These are phyloP conservation scores for Germaria angustata DNA, from an alignment of 2,888 invertebrate genomes.

Conservation along the genomic window DNA sequence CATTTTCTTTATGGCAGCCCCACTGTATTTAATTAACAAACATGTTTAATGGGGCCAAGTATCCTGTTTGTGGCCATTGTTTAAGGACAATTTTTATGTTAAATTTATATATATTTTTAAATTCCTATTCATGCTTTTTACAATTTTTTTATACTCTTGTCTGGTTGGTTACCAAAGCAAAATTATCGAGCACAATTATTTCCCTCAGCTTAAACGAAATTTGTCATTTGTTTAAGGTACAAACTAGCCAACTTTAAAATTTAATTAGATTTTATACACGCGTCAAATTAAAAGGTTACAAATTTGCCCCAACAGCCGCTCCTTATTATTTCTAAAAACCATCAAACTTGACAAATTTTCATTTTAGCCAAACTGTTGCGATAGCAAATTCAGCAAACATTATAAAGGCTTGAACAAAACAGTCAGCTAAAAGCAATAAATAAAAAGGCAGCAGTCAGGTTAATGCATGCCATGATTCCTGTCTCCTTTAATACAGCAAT, in stretches of 20 bases:
- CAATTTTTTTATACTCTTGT: no score
- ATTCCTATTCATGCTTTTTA: no score
- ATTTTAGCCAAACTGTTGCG: not conserved
- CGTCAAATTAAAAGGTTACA: not conserved
- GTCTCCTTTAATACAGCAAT: slow-evolving; percentile 9
- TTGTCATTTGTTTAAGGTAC: not conserved
- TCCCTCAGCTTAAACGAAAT: not conserved
- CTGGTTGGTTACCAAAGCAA: no score
- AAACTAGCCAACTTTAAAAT: not conserved
- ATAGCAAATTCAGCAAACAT: not conserved
- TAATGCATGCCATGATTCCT: not conserved
- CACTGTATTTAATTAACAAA: no score
- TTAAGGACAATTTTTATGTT: no score
- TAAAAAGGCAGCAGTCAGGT: no score
- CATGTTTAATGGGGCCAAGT: no score
- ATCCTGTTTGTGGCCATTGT: no score
- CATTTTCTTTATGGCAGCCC: no score
- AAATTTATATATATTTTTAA: no score
- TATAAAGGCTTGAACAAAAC: not conserved
- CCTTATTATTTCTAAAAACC: not conserved
- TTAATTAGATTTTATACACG: not conserved
- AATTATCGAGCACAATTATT: no score
- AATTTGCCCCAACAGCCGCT: not conserved
- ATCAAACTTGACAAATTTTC: not conserved
- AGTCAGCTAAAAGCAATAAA: not conserved